Evolutionary conservation across 1,140 invertebrate genomes (phyloP).

Genomic region (Nephila pilipes): DNA sequence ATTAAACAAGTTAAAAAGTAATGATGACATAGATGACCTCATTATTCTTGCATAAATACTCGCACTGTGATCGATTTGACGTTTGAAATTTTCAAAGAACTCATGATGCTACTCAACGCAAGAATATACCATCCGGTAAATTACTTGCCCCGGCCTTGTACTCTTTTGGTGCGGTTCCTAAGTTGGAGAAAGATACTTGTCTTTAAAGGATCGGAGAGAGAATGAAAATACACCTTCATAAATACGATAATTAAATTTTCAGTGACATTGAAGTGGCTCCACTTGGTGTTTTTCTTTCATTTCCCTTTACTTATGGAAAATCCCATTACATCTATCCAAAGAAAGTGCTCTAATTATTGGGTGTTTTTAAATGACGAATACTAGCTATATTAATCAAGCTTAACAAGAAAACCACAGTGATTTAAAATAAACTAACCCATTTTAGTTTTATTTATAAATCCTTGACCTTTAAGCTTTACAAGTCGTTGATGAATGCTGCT

Average conservation of each 20-base stretch:
- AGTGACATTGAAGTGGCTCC: background rate
- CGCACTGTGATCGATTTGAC: conserved; percentile 19
- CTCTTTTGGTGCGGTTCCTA: background rate
- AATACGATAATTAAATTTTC: background rate
- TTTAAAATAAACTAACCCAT: background rate
- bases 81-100: conserved; percentile 19
- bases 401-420: background rate
- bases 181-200: conserved; percentile 26
- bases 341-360: background rate
- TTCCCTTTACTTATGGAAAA: background rate
- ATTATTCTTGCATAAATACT: conserved; percentile 35
- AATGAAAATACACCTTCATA: background rate
- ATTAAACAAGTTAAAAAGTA: conserved; percentile 14
- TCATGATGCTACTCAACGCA: no score
- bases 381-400: background rate
- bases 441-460: background rate
- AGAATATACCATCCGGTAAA: background rate
- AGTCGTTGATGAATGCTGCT: no score
- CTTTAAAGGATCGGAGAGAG: background rate
- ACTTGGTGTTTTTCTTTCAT: background rate
- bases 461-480: background rate
- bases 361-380: background rate
- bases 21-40: conserved; percentile 1
- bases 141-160: conserved; percentile 34
- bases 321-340: background rate